Percentiles rank a stretch among this genome's conserved stretches.
phyloP scores from a whole-genome alignment of 2,888 invertebrate species.

The Dromius quadrimaculatus region DNA sequence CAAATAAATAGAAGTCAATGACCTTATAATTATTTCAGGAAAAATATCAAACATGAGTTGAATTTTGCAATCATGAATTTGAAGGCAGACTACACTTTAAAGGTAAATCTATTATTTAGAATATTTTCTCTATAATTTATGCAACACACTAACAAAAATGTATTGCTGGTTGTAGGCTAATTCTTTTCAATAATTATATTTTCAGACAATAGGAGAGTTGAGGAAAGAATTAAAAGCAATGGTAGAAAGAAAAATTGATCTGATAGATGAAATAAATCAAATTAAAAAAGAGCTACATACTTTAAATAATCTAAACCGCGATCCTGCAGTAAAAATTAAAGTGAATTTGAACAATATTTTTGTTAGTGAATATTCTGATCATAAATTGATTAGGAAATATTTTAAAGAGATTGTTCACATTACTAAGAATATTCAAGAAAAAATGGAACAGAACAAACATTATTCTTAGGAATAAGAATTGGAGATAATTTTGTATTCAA shows the following conservation, averaged over 20 bases:
- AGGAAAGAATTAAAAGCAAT: conserved; percentile 9
- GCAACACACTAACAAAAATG: neutral
- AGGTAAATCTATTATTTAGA: too few species aligned
- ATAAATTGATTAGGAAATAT: conserved; percentile 14
- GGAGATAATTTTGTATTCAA: too few species aligned
- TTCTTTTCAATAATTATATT: neutral
- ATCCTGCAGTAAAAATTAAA: neutral
- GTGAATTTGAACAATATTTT: conserved; percentile 26
- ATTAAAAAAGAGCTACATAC: conserved; percentile 31
- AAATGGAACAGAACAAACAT: conserved; percentile 11
- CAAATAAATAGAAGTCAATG: neutral
- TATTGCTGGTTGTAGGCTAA: neutral
- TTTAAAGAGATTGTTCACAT: conserved; percentile 20
- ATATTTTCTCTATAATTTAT: too few species aligned
- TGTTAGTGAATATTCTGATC: conserved; percentile 3
- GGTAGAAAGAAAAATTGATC: neutral
- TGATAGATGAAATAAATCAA: conserved; percentile 22
- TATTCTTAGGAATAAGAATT: neutral
- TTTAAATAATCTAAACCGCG: conserved; percentile 5
- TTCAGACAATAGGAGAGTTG: conserved; percentile 12
- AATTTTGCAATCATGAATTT: neutral
- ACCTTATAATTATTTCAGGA: neutral
- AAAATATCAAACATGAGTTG: neutral
- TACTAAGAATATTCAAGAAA: conserved; percentile 18
- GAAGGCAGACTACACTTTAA: neutral